phyloP scores from a whole-genome alignment of 2,888 invertebrate species.

The Aphelenchoides bicaudatus region DNA sequence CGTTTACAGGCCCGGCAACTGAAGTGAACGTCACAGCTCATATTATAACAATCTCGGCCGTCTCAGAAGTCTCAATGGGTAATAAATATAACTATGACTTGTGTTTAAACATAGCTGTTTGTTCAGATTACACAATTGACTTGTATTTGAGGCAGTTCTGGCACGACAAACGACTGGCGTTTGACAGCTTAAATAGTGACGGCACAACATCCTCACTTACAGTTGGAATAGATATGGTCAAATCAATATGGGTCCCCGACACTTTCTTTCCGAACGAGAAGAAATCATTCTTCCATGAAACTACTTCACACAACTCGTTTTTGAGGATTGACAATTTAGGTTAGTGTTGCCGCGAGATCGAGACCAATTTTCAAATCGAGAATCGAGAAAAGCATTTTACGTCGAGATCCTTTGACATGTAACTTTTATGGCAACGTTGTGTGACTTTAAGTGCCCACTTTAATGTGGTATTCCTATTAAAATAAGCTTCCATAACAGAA shows the following conservation, averaged over 20 bases:
- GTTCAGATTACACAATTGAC: slow-evolving; percentile 59
- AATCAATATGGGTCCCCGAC: slow-evolving; percentile 60
- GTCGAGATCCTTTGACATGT: no score
- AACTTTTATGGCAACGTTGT: no score
- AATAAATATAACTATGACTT: neutral
- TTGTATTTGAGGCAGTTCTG: slow-evolving; percentile 59
- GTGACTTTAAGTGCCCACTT: no score
- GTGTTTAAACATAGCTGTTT: slow-evolving; percentile 14
- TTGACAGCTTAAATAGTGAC: slow-evolving; percentile 30
- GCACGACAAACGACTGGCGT: slow-evolving; percentile 55
- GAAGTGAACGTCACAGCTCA: slow-evolving; percentile 59
- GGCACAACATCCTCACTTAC: slow-evolving; percentile 35
- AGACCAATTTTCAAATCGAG: no score
- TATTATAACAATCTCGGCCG: slow-evolving; percentile 59
- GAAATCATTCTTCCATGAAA: slow-evolving; percentile 59
- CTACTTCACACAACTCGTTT: slow-evolving; percentile 60
- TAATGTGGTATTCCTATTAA: no score
- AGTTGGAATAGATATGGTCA: slow-evolving; percentile 58
- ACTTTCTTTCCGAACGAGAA: slow-evolving; percentile 60
- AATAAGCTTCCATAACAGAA: no score
- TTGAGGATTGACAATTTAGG: slow-evolving; percentile 60
- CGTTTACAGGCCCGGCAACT: slow-evolving; percentile 53
- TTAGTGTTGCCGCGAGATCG: no score
- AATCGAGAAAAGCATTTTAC: no score
- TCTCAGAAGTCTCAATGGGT: slow-evolving; percentile 61